phyloP scores from a whole-genome alignment of 2,888 invertebrate genomes.

The Deilephila porcellus region DNA sequence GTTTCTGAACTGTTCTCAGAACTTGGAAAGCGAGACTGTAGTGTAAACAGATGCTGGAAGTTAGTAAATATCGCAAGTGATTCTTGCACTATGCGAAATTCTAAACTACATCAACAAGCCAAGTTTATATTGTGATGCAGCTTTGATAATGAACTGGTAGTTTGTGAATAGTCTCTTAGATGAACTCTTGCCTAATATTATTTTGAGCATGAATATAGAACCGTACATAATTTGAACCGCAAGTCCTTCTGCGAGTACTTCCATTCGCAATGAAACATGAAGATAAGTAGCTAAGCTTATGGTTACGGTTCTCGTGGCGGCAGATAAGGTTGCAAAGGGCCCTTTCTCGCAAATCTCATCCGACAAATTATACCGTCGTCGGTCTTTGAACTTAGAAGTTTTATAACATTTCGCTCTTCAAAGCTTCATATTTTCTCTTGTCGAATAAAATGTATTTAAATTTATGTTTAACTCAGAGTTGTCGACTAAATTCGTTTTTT shows the following conservation, averaged over 20 bases:
- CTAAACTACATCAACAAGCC: conserved; percentile 1
- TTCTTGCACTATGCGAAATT: not conserved
- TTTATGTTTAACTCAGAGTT: not conserved
- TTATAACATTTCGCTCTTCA: not conserved
- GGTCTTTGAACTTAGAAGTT: conserved; percentile 27
- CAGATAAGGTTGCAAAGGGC: conserved; percentile 21
- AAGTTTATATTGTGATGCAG: conserved; percentile 3
- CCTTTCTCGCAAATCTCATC: conserved; percentile 11
- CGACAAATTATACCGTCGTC: conserved; percentile 8
- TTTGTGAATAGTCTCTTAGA: not conserved
- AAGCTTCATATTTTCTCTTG: not conserved
- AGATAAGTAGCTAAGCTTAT: conserved; percentile 9
- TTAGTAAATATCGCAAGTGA: conserved; percentile 8
- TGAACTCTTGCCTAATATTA: too few relatives aligned
- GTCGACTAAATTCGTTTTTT: too few relatives aligned
- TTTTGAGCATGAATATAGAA: not conserved
- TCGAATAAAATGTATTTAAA: too few relatives aligned
- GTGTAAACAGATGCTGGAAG: conserved; percentile 11
- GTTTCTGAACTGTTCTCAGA: conserved; percentile 16
- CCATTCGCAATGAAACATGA: conserved; percentile 1
- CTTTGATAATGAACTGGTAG: not conserved
- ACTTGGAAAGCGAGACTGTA: conserved; percentile 12
- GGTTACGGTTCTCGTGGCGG: conserved; percentile 1
- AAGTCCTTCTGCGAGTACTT: not conserved
- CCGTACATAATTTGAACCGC: not conserved